phyloP scores from a whole-genome alignment of 2,797 vertebrate species.

The Atherinosoma microstoma region DNA sequence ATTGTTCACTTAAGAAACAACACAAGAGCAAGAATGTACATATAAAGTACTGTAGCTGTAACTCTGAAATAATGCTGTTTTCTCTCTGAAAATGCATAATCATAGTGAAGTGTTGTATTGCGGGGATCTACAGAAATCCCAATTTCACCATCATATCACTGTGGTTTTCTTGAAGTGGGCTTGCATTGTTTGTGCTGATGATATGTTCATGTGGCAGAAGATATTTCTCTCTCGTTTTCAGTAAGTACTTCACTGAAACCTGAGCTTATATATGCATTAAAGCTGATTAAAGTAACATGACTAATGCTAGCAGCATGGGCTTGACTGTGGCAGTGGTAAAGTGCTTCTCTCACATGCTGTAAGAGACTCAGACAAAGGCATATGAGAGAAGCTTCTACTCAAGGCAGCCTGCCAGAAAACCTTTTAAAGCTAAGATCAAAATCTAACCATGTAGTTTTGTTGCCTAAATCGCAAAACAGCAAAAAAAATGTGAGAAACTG shows the following conservation, averaged over 20 bases:
- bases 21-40: not conserved
- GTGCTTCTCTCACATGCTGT: not conserved
- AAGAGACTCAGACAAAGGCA: not conserved
- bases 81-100: not conserved
- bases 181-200: not conserved
- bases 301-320: conserved; percentile 18
- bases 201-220: not conserved
- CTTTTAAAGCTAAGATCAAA: conserved; percentile 6
- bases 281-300: conserved; percentile 23
- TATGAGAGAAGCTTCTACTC: not conserved
- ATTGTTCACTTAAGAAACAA: not conserved
- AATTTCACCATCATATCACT: not conserved
- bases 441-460: not conserved
- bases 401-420: conserved; percentile 5
- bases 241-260: conserved; percentile 17
- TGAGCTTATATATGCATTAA: conserved; percentile 24
- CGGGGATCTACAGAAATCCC: not conserved
- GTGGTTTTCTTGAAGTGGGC: not conserved
- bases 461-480: not conserved
- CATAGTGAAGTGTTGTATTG: not conserved
- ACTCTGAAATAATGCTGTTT: not conserved
- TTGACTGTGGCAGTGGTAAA: conserved; percentile 8
- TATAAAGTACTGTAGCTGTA: not conserved
- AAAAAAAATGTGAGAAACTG: not conserved
- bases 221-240: conserved; percentile 8